These are phyloP conservation scores for Anguilla pacifica DNA, from an alignment of 2,797 vertebrate genomes.

Conservation along the genomic window DNA sequence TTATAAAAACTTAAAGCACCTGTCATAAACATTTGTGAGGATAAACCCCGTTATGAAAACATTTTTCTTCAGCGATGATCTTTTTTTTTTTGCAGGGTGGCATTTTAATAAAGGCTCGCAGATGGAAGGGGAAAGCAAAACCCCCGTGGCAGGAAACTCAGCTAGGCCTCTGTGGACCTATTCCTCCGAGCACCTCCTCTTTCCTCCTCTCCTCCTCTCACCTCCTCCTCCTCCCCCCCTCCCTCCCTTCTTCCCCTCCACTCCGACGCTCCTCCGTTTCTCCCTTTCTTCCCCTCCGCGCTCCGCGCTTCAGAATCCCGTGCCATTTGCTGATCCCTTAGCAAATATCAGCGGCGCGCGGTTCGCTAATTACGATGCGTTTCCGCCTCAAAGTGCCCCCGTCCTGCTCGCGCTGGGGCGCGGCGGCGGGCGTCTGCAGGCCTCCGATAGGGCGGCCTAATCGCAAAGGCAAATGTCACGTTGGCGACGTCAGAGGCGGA, in stretches of 20 bases:
- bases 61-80: not conserved
- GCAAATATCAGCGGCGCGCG: constrained; percentile 47
- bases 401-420: constrained; percentile 21
- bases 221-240: constrained; percentile 21
- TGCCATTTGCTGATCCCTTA: constrained; percentile 47
- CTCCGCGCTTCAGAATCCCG: constrained; percentile 39
- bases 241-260: not conserved
- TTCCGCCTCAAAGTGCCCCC: constrained; percentile 44
- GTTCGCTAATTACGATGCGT: constrained; percentile 46
- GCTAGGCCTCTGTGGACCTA: constrained; percentile 3
- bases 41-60: not conserved
- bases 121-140: constrained; percentile 16
- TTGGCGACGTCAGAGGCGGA: constrained; percentile 28
- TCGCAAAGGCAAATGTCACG: constrained; percentile 45
- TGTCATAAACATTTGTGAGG: not conserved
- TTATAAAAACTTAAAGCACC: not conserved
- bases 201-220: not conserved
- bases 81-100: not conserved
- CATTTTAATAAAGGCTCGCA: constrained; percentile 18
- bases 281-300: constrained; percentile 20
- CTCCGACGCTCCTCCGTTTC: constrained; percentile 22
- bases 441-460: constrained; percentile 40
- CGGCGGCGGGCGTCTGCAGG: constrained; percentile 31
- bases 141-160: not conserved
- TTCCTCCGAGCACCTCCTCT: constrained; percentile 12